These are phyloP conservation scores for Tachuris rubrigastra DNA, from an alignment of 2,113 vertebrate species.

Conservation along the genomic window DNA sequence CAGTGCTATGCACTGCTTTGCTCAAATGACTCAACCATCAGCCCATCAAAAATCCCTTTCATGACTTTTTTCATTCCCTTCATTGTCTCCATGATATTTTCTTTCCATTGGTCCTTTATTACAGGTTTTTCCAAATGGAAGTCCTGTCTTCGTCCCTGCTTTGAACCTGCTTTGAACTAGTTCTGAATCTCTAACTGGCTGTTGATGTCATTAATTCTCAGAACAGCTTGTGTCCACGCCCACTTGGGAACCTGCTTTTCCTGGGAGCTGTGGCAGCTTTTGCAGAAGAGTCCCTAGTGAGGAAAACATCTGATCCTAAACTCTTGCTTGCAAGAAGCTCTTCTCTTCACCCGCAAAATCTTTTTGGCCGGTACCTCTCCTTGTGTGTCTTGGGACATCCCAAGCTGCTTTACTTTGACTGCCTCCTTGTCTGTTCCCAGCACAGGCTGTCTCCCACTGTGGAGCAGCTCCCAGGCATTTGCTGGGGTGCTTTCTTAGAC, in stretches of 20 bases:
- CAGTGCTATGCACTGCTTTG: not conserved
- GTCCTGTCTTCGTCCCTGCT: not conserved
- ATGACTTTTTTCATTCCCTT: not conserved
- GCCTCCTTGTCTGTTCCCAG: not conserved
- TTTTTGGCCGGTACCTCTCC: not conserved
- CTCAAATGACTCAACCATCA: not conserved
- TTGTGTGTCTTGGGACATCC: not conserved
- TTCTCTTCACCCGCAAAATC: not conserved
- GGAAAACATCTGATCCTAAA: not conserved
- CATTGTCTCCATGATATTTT: not conserved
- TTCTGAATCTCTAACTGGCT: not conserved
- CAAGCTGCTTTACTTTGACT: not conserved
- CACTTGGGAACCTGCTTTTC: not conserved
- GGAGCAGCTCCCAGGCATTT: not conserved
- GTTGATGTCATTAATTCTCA: not conserved
- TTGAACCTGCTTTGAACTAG: not conserved
- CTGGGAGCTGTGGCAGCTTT: not conserved
- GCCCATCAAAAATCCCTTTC: not conserved
- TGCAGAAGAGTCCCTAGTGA: not conserved
- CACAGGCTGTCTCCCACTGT: not conserved
- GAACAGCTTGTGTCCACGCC: not conserved
- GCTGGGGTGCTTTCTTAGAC: not conserved
- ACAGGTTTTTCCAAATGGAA: not conserved
- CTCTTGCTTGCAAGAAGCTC: not conserved
- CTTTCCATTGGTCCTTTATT: not conserved